These are phyloP conservation scores for Sorex maritimensis DNA, from an alignment of 2,797 vertebrate species.

Conservation along the genomic window DNA sequence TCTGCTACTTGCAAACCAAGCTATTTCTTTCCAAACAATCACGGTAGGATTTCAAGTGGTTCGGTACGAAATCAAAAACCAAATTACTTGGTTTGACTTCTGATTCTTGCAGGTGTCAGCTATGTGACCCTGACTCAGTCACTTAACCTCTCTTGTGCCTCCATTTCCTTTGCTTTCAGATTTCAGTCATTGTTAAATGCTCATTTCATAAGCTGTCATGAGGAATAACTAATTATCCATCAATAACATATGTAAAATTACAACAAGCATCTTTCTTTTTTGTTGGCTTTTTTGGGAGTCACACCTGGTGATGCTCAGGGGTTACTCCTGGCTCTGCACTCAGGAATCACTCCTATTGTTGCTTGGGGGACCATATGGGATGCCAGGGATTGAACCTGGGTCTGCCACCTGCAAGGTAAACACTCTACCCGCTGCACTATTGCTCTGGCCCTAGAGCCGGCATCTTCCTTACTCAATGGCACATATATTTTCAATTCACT, in stretches of 20 bases:
- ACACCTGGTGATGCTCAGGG: not conserved
- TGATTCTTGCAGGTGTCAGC: not conserved
- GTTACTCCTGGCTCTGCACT: not conserved
- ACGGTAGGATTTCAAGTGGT: not conserved
- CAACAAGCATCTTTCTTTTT: not conserved
- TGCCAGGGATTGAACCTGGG: too few relatives aligned
- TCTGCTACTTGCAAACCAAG: not conserved
- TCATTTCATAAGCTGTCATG: not conserved
- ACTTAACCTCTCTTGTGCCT: constrained; percentile 15
- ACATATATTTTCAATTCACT: too few relatives aligned
- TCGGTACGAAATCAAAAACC: constrained; percentile 19
- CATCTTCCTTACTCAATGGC: too few relatives aligned
- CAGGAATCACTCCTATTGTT: not conserved
- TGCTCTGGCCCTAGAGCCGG: too few relatives aligned
- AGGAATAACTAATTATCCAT: constrained; percentile 7
- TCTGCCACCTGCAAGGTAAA: too few relatives aligned
- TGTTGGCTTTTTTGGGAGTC: too few relatives aligned
- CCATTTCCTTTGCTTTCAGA: constrained; percentile 10
- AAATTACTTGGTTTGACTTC: constrained; percentile 11
- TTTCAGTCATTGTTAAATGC: not conserved
- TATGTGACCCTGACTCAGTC: not conserved
- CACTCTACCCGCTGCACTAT: too few relatives aligned
- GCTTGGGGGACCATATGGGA: too few relatives aligned
- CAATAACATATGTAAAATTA: not conserved
- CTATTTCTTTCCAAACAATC: constrained; percentile 4